phyloP scores from a whole-genome alignment of 2,797 vertebrate genomes.

The Acanthopagrus latus region DNA sequence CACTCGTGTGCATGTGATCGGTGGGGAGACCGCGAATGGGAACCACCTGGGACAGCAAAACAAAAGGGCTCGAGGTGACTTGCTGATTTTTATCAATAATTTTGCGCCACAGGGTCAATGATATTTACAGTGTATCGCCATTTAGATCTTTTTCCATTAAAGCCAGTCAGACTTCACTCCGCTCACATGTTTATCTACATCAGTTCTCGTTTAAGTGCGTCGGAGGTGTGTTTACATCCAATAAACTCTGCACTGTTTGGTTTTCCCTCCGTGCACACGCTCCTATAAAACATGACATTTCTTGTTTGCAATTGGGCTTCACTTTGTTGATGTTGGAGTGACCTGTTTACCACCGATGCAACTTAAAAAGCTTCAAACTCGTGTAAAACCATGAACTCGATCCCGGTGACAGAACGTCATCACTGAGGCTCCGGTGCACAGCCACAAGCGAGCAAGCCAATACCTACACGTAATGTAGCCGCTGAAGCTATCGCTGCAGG shows the following conservation, averaged over 20 bases:
- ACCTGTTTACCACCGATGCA: constrained; percentile 37
- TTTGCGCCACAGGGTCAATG: not conserved
- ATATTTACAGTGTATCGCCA: constrained; percentile 47
- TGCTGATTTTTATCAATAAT: constrained; percentile 45
- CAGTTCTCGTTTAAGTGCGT: constrained; percentile 59
- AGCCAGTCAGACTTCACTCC: constrained; percentile 34
- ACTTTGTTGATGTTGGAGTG: constrained; percentile 45
- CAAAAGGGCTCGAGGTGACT: constrained; percentile 62
- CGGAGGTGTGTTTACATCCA: constrained; percentile 63
- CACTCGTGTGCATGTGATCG: constrained; percentile 26
- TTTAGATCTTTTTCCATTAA: constrained; percentile 41
- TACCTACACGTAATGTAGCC: constrained; percentile 38
- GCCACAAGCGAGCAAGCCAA: constrained; percentile 36
- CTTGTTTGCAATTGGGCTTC: constrained; percentile 49
- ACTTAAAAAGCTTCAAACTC: constrained; percentile 35
- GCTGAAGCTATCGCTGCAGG: constrained; percentile 56
- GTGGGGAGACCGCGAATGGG: constrained; percentile 63
- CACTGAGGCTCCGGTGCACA: constrained; percentile 8
- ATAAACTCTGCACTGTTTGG: constrained; percentile 63
- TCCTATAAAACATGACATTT: constrained; percentile 45
- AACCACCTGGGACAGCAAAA: constrained; percentile 76
- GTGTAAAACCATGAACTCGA: constrained; percentile 42
- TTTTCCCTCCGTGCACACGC: constrained; percentile 33
- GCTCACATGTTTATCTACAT: constrained; percentile 51
- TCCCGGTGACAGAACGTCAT: constrained; percentile 13